Evolutionary conservation across 1,140 invertebrate species (phyloP).

Genomic region (Heliothis subflexa): DNA sequence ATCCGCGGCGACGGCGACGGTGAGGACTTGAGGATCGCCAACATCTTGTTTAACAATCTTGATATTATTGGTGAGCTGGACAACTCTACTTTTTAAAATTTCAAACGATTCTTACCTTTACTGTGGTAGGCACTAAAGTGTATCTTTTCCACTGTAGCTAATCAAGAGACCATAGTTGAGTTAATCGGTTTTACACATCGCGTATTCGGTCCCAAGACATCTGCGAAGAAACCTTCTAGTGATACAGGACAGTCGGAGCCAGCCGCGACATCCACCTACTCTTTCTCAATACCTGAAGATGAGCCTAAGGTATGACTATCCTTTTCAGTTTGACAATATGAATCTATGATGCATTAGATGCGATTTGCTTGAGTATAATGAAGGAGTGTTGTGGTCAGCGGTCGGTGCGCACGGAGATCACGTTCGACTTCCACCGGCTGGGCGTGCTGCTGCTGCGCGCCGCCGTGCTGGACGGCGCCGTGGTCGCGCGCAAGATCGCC

Average conservation of each 20-base stretch:
- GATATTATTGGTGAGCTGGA: slow-evolving; percentile 93
- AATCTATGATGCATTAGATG: too few relatives aligned
- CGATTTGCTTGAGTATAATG: too few relatives aligned
- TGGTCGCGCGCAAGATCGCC: slow-evolving; percentile 95
- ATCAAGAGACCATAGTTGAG: slow-evolving; percentile 98
- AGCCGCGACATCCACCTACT: slow-evolving; percentile 37
- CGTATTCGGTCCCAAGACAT: slow-evolving; percentile 80
- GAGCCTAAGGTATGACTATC: slow-evolving; percentile 59
- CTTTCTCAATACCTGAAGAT: slow-evolving; percentile 49
- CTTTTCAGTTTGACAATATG: too few relatives aligned
- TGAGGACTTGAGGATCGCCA: slow-evolving; percentile 92
- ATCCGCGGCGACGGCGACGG: slow-evolving; percentile 88
- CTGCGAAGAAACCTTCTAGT: slow-evolving; percentile 37
- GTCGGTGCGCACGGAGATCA: slow-evolving; percentile 90
- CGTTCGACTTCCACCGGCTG: slow-evolving; percentile 96
- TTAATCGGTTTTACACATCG: slow-evolving; percentile 94
- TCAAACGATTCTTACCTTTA: not conserved
- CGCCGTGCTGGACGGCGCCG: slow-evolving; percentile 89
- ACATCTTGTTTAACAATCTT: slow-evolving; percentile 97
- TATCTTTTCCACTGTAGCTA: slow-evolving; percentile 87
- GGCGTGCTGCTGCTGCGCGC: slow-evolving; percentile 95
- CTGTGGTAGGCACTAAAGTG: not conserved
- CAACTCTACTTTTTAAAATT: not conserved
- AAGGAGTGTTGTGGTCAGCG: too few relatives aligned
- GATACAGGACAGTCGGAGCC: slow-evolving; percentile 28